Percentiles rank a stretch among this genome's conserved stretches.
phyloP scores from a whole-genome alignment of 2,888 invertebrate genomes.

The Drosophila falleni region DNA sequence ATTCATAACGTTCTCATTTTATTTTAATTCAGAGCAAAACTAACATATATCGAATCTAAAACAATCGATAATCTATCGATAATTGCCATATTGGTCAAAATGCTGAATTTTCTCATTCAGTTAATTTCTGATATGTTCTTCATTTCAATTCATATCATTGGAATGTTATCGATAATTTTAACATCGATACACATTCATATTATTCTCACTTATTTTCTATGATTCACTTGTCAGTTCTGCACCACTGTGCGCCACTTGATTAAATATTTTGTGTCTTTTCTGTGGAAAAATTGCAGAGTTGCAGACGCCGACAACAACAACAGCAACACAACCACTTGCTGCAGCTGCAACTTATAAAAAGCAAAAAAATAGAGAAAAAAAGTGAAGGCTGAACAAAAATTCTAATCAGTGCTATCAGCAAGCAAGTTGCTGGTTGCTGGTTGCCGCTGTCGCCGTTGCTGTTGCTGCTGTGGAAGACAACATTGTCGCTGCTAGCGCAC shows the following conservation, averaged over 20 bases:
- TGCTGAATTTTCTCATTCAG: neutral
- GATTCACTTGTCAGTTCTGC: neutral
- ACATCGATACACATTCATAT: too few relatives aligned
- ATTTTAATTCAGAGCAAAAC: neutral
- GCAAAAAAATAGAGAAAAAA: slow-evolving; percentile 25
- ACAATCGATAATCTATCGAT: neutral
- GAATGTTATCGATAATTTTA: too few relatives aligned
- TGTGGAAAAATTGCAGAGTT: slow-evolving; percentile 59
- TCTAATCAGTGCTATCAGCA: slow-evolving; percentile 77
- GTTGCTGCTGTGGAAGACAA: slow-evolving; percentile 30
- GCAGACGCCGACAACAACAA: slow-evolving; percentile 23
- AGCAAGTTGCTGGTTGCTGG: slow-evolving; percentile 38
- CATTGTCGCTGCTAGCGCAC: slow-evolving; percentile 62
- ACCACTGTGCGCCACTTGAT: slow-evolving; percentile 55
- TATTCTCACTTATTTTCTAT: neutral
- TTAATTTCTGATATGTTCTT: too few relatives aligned
- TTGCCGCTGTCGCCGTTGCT: slow-evolving; percentile 18
- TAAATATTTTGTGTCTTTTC: slow-evolving; percentile 69
- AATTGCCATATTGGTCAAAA: neutral
- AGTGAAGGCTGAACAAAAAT: slow-evolving; percentile 59
- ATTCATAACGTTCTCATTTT: neutral
- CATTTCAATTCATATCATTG: too few relatives aligned
- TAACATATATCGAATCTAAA: neutral
- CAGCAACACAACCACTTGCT: slow-evolving; percentile 12
- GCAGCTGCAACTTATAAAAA: slow-evolving; percentile 30